These are phyloP conservation scores for Muscicapa comitata DNA, from an alignment of 2,797 vertebrate genomes.

Conservation along the genomic window DNA sequence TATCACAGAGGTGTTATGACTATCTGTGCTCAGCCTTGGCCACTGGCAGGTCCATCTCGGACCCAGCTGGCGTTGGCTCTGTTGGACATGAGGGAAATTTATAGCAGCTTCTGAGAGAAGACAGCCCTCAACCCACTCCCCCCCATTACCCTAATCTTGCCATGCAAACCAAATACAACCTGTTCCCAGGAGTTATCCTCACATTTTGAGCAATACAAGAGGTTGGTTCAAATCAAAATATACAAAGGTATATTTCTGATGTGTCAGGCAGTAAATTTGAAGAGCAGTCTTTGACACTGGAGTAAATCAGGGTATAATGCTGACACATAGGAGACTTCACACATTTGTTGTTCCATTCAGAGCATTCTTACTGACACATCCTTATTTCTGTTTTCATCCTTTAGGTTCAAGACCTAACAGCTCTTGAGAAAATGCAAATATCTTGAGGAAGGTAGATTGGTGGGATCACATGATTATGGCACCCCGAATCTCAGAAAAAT, in stretches of 20 bases:
- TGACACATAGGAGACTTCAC: background rate
- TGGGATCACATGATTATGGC: background rate
- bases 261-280: background rate
- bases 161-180: background rate
- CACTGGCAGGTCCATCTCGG: background rate
- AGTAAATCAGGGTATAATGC: background rate
- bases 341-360: background rate
- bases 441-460: background rate
- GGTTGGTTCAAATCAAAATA: background rate
- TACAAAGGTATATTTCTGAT: background rate
- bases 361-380: background rate
- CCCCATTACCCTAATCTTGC: accelerated
- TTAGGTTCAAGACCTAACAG: background rate
- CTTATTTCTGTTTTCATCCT: background rate
- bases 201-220: background rate
- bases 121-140: accelerated
- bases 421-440: background rate
- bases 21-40: background rate
- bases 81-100: background rate
- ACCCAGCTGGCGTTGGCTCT: background rate
- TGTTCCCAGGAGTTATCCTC: background rate
- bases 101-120: background rate
- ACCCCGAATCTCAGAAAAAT: background rate
- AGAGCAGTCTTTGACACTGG: background rate
- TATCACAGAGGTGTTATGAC: background rate